Conservation (phyloP, 1,140 invertebrate species). For the Holotrichia oblita region DNA sequence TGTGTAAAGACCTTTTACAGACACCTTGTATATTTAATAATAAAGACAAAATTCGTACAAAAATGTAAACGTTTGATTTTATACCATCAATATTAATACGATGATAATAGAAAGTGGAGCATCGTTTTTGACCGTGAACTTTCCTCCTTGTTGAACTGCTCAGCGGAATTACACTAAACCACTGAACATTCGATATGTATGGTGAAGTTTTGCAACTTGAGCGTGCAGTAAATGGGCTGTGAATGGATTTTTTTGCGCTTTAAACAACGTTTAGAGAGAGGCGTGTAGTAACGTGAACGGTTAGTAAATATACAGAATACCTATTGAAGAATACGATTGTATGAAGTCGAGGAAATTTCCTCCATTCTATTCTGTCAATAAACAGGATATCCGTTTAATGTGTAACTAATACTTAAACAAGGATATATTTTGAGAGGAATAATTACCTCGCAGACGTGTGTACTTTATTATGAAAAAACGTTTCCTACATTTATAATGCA, state of each 20-base stretch:
- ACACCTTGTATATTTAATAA: no score
- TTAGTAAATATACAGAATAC: background rate
- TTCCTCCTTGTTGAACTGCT: conserved; percentile 4
- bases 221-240: conserved; percentile 3
- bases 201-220: background rate
- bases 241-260: conserved; percentile 11
- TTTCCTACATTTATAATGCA: no score
- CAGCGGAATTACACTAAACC: background rate
- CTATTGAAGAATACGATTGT: background rate
- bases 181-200: background rate
- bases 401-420: background rate
- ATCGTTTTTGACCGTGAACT: conserved; percentile 33
- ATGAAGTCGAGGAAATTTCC: background rate
- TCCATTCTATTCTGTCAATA: conserved; percentile 15
- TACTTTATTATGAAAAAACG: no score
- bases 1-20: no score
- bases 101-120: conserved; percentile 23
- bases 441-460: background rate
- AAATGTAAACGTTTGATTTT: background rate
- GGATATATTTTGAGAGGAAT: background rate
- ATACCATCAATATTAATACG: background rate
- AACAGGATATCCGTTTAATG: conserved; percentile 7
- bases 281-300: background rate
- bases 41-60: no score
- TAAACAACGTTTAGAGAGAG: background rate